Evolutionary conservation across 2,888 invertebrate genomes (phyloP).

Genomic region (Cheilosia soror): DNA sequence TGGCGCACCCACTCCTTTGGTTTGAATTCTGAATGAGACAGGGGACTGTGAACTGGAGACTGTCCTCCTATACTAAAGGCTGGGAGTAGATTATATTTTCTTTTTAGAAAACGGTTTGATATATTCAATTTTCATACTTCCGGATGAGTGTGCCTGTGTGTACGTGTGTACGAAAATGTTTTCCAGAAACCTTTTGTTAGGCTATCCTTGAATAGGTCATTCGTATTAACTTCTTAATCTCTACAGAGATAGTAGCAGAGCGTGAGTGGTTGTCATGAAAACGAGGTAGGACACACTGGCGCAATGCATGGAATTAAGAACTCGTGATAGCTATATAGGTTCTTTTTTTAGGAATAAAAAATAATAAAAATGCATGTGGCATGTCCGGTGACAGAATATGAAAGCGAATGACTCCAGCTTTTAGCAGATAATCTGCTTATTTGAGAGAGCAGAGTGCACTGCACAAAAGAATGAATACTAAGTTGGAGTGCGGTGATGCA

Average conservation of each 20-base stretch:
- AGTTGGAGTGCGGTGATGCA: constrained; percentile 2
- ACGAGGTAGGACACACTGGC: not conserved
- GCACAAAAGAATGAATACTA: constrained; percentile 14
- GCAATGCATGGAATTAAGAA: constrained; percentile 20
- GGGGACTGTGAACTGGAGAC: not conserved
- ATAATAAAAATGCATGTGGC: constrained; percentile 30
- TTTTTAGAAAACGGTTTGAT: constrained; percentile 5
- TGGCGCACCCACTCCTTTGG: not conserved
- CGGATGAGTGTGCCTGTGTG: not conserved
- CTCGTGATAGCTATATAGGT: not conserved
- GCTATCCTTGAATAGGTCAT: constrained; percentile 52
- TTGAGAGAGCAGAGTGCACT: constrained; percentile 13
- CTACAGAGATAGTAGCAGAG: constrained; percentile 21
- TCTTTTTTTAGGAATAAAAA: not conserved
- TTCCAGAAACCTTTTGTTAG: constrained; percentile 47
- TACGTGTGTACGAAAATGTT: constrained; percentile 28
- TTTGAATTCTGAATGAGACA: constrained; percentile 2
- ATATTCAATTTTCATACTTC: constrained; percentile 28
- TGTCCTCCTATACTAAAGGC: constrained; percentile 7
- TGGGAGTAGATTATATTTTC: constrained; percentile 18
- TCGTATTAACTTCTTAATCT: constrained; percentile 44
- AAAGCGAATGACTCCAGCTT: constrained; percentile 12
- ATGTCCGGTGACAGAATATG: constrained; percentile 21
- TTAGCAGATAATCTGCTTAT: constrained; percentile 29
- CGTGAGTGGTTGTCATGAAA: not conserved